Evolutionary conservation across 2,113 vertebrate species (phyloP).

Genomic region (Cyanocitta stelleri): DNA sequence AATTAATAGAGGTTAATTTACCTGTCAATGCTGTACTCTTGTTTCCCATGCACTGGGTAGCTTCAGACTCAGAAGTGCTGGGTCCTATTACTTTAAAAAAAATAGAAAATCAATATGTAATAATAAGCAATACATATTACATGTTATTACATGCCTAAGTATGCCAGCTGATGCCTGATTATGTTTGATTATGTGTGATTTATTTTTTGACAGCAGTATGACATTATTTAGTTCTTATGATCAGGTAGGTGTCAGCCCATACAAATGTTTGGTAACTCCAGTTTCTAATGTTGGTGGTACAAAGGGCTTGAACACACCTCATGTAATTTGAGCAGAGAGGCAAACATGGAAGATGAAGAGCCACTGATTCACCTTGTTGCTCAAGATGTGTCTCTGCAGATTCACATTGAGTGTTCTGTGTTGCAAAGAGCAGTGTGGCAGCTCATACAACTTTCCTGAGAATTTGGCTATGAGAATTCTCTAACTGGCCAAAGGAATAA

Average conservation of each 20-base stretch:
- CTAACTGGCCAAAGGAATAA: neutral
- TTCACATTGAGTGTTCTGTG: neutral
- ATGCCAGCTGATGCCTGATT: neutral
- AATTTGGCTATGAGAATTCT: neutral
- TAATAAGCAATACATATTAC: neutral
- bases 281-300: neutral
- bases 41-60: neutral
- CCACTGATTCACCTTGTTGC: neutral
- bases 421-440: neutral
- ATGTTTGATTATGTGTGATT: neutral
- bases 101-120: no score
- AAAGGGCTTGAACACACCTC: neutral
- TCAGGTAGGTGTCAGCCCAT: neutral
- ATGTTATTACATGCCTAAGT: no score
- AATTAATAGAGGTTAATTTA: neutral
- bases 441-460: neutral
- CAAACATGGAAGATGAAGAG: neutral
- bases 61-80: neutral
- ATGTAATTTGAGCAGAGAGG: neutral
- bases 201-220: neutral
- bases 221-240: neutral
- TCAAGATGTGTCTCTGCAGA: neutral
- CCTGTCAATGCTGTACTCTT: neutral
- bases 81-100: neutral
- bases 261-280: neutral